phyloP scores from a whole-genome alignment of 1,140 invertebrate species.

The Latrodectus geometricus region DNA sequence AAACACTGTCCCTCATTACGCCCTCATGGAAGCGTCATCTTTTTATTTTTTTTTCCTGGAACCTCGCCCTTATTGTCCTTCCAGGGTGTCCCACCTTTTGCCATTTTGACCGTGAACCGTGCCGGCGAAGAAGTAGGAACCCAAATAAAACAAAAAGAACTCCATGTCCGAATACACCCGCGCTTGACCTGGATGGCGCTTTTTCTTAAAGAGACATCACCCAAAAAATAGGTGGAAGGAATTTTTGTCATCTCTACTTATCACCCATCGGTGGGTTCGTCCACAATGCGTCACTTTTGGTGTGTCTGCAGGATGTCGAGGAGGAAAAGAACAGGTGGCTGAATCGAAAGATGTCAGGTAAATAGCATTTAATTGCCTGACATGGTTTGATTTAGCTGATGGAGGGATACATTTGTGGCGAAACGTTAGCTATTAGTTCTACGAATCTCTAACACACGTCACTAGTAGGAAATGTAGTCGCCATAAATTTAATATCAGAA shows the following conservation, averaged over 20 bases:
- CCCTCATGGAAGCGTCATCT: not conserved
- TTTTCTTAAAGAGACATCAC: not conserved
- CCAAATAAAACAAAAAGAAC: not conserved
- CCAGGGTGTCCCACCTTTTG: not conserved
- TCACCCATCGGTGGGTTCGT: not conserved
- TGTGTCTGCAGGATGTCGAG: not conserved
- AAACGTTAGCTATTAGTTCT: no score
- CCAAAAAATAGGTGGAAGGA: not conserved
- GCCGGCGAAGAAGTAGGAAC: no score
- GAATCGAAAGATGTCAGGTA: not conserved
- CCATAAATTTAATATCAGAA: no score
- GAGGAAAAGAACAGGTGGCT: not conserved
- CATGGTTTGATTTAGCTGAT: not conserved
- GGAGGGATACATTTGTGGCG: no score
- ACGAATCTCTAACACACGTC: no score
- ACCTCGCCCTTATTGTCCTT: not conserved
- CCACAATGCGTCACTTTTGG: not conserved
- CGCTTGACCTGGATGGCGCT: not conserved
- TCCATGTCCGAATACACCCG: not conserved
- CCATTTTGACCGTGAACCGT: not conserved
- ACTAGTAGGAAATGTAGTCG: no score
- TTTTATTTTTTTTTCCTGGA: not conserved
- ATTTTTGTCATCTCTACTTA: not conserved
- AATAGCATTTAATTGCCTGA: not conserved
- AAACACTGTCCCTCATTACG: not conserved